Evolutionary conservation across 2,113 vertebrate species (phyloP).

Genomic region (Hiodon alosoides): DNA sequence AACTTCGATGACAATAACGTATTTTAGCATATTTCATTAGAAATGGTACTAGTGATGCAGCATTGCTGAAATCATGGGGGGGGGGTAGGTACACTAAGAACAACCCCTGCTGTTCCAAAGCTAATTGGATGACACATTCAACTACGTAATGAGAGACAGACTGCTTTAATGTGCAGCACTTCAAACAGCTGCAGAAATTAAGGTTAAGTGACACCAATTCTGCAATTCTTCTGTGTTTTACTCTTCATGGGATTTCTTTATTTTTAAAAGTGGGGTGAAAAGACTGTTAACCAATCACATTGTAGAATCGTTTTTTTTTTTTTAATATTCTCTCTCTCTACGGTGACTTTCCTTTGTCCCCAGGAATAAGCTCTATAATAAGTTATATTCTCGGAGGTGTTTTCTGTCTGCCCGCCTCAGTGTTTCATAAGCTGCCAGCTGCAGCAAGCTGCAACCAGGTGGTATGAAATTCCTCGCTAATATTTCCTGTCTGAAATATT

Average conservation of each 20-base stretch:
- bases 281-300: not conserved
- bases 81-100: conserved; percentile 11
- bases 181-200: conserved; percentile 21
- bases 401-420: too few species aligned
- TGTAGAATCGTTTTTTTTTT: too few species aligned
- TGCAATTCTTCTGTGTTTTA: conserved; percentile 23
- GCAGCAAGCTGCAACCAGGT: not conserved
- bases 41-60: too few species aligned
- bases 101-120: conserved; percentile 17
- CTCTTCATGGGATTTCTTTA: not conserved
- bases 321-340: not conserved
- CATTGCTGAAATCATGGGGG: too few species aligned
- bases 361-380: not conserved
- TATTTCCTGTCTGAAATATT: not conserved
- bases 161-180: conserved; percentile 32
- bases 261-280: not conserved
- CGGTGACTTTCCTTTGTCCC: not conserved
- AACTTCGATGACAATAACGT: too few species aligned
- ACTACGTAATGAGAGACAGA: conserved; percentile 34
- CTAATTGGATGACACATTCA: conserved; percentile 39
- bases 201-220: conserved; percentile 21
- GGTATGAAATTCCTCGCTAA: not conserved
- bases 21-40: too few species aligned
- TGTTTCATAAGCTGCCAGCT: too few species aligned
- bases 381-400: too few species aligned